Evolutionary conservation across 2,113 vertebrate genomes (phyloP).

Genomic region (Chaetops frenatus): DNA sequence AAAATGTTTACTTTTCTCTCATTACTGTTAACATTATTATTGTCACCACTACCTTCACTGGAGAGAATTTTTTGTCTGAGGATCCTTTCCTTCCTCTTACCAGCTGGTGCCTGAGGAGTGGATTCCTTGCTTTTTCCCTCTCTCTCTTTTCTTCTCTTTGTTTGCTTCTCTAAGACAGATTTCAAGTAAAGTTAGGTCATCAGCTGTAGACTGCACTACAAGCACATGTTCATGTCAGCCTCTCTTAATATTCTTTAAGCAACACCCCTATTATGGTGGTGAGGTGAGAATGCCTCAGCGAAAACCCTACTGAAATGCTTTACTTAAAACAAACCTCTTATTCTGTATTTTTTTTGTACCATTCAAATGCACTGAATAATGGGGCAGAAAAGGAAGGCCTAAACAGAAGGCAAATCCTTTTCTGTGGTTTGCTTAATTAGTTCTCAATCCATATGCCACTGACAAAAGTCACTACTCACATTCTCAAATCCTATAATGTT

Average conservation of each 20-base stretch:
- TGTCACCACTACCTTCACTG: background rate
- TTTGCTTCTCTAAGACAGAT: background rate
- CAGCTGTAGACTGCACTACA: background rate
- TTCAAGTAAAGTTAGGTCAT: background rate
- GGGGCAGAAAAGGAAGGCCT: background rate
- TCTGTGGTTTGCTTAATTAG: background rate
- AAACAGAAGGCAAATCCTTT: background rate
- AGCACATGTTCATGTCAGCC: background rate
- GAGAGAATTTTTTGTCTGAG: background rate
- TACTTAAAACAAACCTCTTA: background rate
- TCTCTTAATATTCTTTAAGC: background rate
- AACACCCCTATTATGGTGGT: accelerated
- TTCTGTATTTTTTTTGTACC: background rate
- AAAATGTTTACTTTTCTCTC: background rate
- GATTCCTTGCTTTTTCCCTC: background rate
- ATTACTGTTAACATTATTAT: background rate
- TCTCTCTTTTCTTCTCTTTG: background rate
- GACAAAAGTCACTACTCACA: background rate
- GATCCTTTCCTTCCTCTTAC: background rate
- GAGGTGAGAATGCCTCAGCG: background rate
- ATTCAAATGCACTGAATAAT: background rate
- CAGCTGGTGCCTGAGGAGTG: background rate
- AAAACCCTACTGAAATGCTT: background rate
- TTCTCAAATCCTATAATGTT: background rate
- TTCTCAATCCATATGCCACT: background rate